Conservation (phyloP, 2,113 vertebrate genomes). For the Oreocharis arfaki region DNA sequence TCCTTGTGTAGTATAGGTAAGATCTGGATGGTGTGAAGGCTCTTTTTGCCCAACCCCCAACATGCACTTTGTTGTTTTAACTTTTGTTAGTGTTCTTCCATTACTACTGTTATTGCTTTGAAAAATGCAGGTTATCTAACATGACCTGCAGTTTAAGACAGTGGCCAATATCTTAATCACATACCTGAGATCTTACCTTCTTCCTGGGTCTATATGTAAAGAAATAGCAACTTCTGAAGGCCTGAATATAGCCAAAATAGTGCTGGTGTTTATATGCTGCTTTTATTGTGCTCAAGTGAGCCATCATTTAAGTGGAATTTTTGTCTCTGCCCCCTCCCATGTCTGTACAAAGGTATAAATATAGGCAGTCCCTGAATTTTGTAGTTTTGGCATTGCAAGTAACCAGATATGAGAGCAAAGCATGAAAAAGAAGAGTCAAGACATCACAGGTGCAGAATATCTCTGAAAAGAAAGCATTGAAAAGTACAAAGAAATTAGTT, state of each 20-base stretch:
- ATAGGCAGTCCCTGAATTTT: neutral
- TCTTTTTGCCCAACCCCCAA: fast-evolving
- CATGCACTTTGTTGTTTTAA: neutral
- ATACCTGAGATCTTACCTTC: neutral
- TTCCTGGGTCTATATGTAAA: neutral
- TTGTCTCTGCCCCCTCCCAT: neutral
- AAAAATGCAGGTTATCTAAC: neutral
- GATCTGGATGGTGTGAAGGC: neutral
- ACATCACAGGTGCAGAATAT: neutral
- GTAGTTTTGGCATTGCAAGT: neutral
- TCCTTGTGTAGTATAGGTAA: neutral
- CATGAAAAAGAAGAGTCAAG: neutral
- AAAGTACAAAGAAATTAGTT: neutral
- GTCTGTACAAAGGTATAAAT: neutral
- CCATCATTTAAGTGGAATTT: neutral
- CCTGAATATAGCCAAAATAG: neutral
- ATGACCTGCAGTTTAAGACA: neutral
- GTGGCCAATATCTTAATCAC: neutral
- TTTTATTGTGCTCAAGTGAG: neutral
- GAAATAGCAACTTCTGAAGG: neutral
- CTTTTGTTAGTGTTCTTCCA: neutral
- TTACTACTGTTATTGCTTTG: neutral
- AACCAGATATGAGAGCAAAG: neutral
- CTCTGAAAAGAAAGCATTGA: neutral
- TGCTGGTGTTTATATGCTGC: neutral